phyloP scores from a whole-genome alignment of 2,113 vertebrate genomes.

The Gambusia affinis region DNA sequence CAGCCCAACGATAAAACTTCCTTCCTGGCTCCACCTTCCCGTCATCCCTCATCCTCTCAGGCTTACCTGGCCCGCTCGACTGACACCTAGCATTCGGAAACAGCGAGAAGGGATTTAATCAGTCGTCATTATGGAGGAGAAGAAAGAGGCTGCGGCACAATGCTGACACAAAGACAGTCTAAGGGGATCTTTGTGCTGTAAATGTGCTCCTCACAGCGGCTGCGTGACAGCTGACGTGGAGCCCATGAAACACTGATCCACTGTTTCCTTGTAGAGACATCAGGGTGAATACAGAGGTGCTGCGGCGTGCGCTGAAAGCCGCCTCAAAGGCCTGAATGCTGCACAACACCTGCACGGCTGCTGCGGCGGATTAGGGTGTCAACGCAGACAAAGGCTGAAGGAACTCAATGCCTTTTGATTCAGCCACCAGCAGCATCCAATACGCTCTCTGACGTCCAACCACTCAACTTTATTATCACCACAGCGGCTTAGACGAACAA shows the following conservation, averaged over 20 bases:
- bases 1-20: conserved; percentile 55
- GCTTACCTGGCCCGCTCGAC: conserved; percentile 74
- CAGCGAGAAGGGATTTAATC: conserved; percentile 73
- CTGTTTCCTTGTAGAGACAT: conserved; percentile 77
- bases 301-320: conserved; percentile 58
- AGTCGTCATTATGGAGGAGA: conserved; percentile 70
- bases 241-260: conserved; percentile 72
- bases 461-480: conserved; percentile 66
- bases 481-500: conserved; percentile 42
- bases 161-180: conserved; percentile 74
- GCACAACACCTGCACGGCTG: conserved; percentile 76
- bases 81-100: conserved; percentile 76
- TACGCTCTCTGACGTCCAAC: conserved; percentile 46
- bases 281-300: conserved; percentile 71
- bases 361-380: conserved; percentile 76
- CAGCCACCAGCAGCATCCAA: neutral
- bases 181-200: conserved; percentile 72
- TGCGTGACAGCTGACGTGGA: conserved; percentile 75
- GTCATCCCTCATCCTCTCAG: conserved; percentile 7
- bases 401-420: conserved; percentile 66
- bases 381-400: conserved; percentile 68
- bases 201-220: conserved; percentile 68
- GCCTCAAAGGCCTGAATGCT: conserved; percentile 69
- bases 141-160: conserved; percentile 70
- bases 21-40: conserved; percentile 48